These are phyloP conservation scores for Panagrolaimus sp. DNA, from an alignment of 1,140 invertebrate species.

Conservation along the genomic window DNA sequence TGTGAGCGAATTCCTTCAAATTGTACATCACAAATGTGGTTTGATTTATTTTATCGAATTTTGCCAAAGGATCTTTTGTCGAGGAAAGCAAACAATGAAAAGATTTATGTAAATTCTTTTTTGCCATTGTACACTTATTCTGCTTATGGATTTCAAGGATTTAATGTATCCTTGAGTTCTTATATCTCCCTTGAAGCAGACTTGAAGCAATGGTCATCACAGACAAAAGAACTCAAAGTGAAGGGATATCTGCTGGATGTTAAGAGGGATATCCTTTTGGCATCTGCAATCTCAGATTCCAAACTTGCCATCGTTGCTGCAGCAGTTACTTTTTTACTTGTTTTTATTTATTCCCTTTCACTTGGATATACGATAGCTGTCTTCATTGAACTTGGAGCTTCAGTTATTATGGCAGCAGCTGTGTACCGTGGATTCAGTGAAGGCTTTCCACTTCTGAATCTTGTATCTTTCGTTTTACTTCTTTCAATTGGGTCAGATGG, in stretches of 20 bases:
- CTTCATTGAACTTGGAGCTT: slow-evolving; percentile 31
- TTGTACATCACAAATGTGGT: slow-evolving; percentile 54
- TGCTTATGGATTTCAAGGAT: slow-evolving; percentile 40
- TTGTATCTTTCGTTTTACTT: slow-evolving; percentile 55
- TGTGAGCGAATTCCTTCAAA: slow-evolving; percentile 40
- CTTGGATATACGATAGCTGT: slow-evolving; percentile 40
- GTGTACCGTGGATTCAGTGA: slow-evolving; percentile 35
- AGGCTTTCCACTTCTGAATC: slow-evolving; percentile 57
- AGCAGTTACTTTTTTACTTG: slow-evolving; percentile 28
- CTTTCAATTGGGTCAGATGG: slow-evolving; percentile 57
- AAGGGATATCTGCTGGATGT: slow-evolving; percentile 41
- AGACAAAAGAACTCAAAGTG: slow-evolving; percentile 23
- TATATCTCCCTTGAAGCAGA: slow-evolving; percentile 31
- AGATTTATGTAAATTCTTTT: slow-evolving; percentile 50
- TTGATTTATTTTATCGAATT: slow-evolving; percentile 58
- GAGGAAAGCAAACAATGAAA: slow-evolving; percentile 25
- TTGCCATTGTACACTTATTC: slow-evolving; percentile 51
- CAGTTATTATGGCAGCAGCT: slow-evolving; percentile 17
- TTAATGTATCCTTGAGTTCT: slow-evolving; percentile 21
- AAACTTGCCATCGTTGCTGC: slow-evolving; percentile 40
- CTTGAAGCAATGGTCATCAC: slow-evolving; percentile 16
- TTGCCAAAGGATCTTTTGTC: slow-evolving; percentile 47
- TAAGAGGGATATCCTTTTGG: slow-evolving; percentile 41
- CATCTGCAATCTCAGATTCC: slow-evolving; percentile 41
- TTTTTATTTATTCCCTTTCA: slow-evolving; percentile 28